Base-by-base conservation (phyloP, 1,140 invertebrate genomes). In the Drosophila obscura region DNA sequence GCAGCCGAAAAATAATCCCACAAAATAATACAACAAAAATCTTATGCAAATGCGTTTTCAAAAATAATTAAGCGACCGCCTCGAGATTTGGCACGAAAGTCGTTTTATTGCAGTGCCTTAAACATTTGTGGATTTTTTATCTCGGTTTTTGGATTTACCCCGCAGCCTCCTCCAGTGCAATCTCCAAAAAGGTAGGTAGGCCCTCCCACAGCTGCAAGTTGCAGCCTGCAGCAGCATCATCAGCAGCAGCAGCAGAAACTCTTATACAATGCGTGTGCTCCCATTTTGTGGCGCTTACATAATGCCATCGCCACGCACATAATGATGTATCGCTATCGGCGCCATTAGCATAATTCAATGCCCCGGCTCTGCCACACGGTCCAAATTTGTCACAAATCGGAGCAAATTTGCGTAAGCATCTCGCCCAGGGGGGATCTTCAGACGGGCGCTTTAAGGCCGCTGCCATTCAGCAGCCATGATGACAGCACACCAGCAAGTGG, bases 331-430 rank as follows among this genome's bases (percentile, higher is more conserved):
- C 75, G 74, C 65, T 69, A 63, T 52, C 63, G 65, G 41, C 16
- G 55, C 43, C 60, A 80, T 83, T 83, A 83, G 82, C 80, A 83
- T 84, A 85, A 85, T 73, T 75, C 72, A 75, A 75, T 75, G 62
- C 72, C 49, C 9, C 9, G 4, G 31, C 31, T 8, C 66, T 69
- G 69, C 67, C 64, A 46, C 49, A 57, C 68, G 44, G 59, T 39
- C 51, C 46, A 66, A 64, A 74, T 74, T 52, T 74, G 68, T 73
- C 81, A 77, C 66, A 84, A 85, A 77, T 73, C 73, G 77, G 66
- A 82, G 74, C 56, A 65, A 78, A 87, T 87, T 87, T 82, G 57
- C 62, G 61, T 63, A 66, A 76, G 69, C 62, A 35, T 9, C 31
- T 35, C 31, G 8, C 15, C 51, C 15, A 44, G 50, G 19, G 57